Conservation (phyloP, 2,113 vertebrate species). For the Jaculus jaculus region DNA sequence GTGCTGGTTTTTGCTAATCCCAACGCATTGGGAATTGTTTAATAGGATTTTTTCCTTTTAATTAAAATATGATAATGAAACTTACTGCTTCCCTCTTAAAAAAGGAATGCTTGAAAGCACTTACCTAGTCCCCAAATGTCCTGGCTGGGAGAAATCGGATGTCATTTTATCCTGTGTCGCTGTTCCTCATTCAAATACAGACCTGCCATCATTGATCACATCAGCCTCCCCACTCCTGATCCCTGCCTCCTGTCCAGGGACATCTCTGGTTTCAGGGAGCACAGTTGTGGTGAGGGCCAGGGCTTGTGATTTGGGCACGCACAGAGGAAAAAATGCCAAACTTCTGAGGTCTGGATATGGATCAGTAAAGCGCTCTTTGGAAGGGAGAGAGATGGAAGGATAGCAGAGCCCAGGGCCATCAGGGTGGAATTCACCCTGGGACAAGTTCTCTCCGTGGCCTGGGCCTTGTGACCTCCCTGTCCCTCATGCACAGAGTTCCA, state of each 20-base stretch:
- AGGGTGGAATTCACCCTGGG: not conserved
- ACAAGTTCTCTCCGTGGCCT: not conserved
- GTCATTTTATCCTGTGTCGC: not conserved
- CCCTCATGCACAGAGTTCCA: not conserved
- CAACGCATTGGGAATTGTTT: conserved; percentile 70
- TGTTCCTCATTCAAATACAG: not conserved
- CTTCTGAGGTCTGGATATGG: not conserved
- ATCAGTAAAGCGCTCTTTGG: not conserved
- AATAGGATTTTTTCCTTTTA: conserved; percentile 80
- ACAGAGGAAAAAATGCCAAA: not conserved
- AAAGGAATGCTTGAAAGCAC: conserved; percentile 61
- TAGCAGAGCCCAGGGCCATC: rapidly evolving
- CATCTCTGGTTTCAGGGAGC: not conserved
- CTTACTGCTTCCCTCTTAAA: conserved; percentile 48
- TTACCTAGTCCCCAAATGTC: conserved; percentile 61
- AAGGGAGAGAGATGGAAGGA: not conserved
- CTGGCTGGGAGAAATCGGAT: not conserved
- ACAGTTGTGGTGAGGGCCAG: rapidly evolving
- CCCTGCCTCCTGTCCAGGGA: not conserved
- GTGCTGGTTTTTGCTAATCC: conserved; percentile 76
- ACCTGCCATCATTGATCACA: not conserved
- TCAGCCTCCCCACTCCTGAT: not conserved
- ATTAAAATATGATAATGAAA: conserved; percentile 82
- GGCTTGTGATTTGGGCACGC: not conserved
- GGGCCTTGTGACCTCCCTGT: not conserved